Base-by-base conservation (phyloP, 2,113 vertebrate genomes). In the Pavo muticus region DNA sequence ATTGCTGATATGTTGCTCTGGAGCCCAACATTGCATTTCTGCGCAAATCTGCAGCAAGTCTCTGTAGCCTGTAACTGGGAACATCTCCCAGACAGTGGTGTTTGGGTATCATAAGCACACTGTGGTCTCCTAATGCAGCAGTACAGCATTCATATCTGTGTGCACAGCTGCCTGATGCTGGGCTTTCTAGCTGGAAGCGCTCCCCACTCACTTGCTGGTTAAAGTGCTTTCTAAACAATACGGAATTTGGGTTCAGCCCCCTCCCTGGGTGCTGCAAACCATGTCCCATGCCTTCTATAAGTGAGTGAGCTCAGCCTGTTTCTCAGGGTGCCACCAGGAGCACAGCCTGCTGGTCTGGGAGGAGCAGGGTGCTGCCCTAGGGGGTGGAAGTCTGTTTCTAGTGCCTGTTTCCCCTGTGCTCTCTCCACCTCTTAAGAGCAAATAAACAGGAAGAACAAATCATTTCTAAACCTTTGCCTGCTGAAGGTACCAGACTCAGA, bases 131-230 rank as follows among this genome's bases (percentile, higher is more conserved):
- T 23, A 40, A 35, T 6, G 8, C 1, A 0, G 39, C 12, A 12
- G n/a, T 1, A 18, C 0, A 1, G 14, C 6, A 18, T 4, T 39
- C 32, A 9, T 29, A 24, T 4, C 15, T 1, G 3, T n/a, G 54
- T 24, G 25, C 15, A 27, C 23, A 4, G 29, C 20, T 14, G 19
- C 7, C 0, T 2, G 48, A 6, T 25, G 11, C 27, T 19, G 54
- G 54, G 30, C 20, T 39, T 13, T 37, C 50, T 6, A 10, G 8
- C 3, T 45, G 37, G 25, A 18, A 52, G 9, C 1, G 5, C 6
- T 3, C 11, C 1, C 60, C 29, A 15, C 15, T 14, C 15, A 3
- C 14, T 32, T 37, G 21, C 15, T 42, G 56, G 37, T 47, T 44
- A 45, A 32, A 48, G 35, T 3, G 7, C 39, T 47, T 69, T 19